Percentiles rank a stretch among this genome's conserved stretches.
Conservation (phyloP, 2,888 invertebrate species). For the Andrena chrysosceles region DNA sequence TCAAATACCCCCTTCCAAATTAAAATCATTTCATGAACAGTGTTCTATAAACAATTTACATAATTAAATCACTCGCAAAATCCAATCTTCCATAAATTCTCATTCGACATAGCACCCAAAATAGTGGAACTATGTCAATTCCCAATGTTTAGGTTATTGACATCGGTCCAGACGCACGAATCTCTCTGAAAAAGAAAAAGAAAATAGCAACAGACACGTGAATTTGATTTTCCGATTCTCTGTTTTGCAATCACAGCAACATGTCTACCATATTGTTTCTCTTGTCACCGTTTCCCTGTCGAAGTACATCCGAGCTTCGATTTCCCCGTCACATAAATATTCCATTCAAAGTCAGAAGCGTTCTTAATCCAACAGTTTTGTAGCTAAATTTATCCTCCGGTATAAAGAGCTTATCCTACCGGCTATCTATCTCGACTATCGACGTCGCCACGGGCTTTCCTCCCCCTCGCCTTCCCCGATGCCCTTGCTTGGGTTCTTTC, state of each 20-base stretch:
- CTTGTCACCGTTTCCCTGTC: constrained; percentile 2
- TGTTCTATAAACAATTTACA: too few relatives aligned
- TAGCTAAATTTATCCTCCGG: constrained; percentile 57
- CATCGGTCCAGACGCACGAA: too few relatives aligned
- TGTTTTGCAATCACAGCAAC: background rate
- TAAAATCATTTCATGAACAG: too few relatives aligned
- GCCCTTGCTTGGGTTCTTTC: constrained; percentile 30
- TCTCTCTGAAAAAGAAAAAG: too few relatives aligned
- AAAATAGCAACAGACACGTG: too few relatives aligned
- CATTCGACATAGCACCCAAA: too few relatives aligned
- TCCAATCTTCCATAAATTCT: too few relatives aligned
- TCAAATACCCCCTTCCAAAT: too few relatives aligned
- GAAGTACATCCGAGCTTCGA: constrained; percentile 17
- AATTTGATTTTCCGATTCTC: too few relatives aligned
- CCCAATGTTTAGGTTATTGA: too few relatives aligned
- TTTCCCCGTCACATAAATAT: constrained; percentile 36
- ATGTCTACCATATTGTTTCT: background rate
- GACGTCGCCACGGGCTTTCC: constrained; percentile 37
- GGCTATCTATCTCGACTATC: constrained; percentile 55
- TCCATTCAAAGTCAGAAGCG: constrained; percentile 45
- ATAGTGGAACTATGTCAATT: too few relatives aligned
- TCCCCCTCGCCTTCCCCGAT: background rate
- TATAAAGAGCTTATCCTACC: constrained; percentile 55
- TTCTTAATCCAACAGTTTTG: constrained; percentile 58
- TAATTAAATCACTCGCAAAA: too few relatives aligned